Evolutionary conservation across 2,888 invertebrate genomes (phyloP).

Genomic region (Melanotus villosus): DNA sequence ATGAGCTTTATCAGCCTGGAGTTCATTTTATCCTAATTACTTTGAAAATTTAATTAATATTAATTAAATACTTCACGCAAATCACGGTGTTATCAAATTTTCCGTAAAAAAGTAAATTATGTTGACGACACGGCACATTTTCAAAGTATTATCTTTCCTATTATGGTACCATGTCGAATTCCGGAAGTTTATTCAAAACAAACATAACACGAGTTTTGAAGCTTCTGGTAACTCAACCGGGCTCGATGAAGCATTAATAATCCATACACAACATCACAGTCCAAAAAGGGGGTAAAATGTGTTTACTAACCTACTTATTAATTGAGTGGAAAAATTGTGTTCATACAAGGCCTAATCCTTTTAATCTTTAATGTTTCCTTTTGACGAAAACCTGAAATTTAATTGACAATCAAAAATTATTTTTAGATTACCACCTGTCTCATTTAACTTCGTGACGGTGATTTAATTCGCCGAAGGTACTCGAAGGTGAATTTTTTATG

Average conservation of each 20-base stretch:
- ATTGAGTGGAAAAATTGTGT: slow-evolving; percentile 24
- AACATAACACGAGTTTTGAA: background rate
- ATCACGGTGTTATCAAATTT: no score
- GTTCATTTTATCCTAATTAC: no score
- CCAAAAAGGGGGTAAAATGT: slow-evolving; percentile 17
- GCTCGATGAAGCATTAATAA: slow-evolving; percentile 23
- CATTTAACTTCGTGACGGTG: no score
- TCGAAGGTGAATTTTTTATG: no score
- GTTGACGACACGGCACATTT: no score
- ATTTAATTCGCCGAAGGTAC: no score
- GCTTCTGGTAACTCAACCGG: slow-evolving; percentile 4
- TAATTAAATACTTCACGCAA: no score
- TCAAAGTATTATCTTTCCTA: background rate
- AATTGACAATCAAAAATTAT: background rate
- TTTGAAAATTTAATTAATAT: no score
- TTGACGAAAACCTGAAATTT: background rate
- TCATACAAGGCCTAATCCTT: background rate
- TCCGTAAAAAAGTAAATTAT: no score
- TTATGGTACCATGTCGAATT: background rate
- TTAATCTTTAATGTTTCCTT: slow-evolving; percentile 1
- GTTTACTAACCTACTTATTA: slow-evolving; percentile 20
- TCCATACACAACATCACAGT: slow-evolving; percentile 10
- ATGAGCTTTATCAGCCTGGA: no score
- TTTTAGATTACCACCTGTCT: no score
- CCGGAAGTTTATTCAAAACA: background rate